Evolutionary conservation across 2,113 vertebrate species (phyloP).

Genomic region (Steatornis caripensis): DNA sequence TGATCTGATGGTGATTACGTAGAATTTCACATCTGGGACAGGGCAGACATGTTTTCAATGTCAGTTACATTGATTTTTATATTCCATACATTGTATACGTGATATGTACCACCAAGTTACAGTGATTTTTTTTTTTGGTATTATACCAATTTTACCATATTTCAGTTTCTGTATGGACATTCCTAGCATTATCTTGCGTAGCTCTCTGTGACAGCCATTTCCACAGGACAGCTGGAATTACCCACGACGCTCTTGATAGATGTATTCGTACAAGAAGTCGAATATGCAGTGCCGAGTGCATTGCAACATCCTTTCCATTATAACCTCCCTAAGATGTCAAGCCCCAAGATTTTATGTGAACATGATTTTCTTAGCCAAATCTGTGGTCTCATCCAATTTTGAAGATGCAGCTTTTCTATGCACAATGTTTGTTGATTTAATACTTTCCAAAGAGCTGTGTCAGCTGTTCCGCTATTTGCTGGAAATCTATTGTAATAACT

Average conservation of each 20-base stretch:
- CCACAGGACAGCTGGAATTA: not conserved
- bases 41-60: not conserved
- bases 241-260: not conserved
- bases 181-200: not conserved
- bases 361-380: not conserved
- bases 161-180: not conserved
- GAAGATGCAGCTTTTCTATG: not conserved
- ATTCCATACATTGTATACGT: not conserved
- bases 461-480: not conserved
- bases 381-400: not conserved
- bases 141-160: not conserved
- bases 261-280: not conserved
- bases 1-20: rapidly evolving
- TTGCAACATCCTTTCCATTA: not conserved
- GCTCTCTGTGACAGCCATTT: not conserved
- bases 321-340: not conserved
- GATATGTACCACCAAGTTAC: not conserved
- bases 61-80: not conserved
- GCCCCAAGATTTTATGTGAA: not conserved
- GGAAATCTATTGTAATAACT: not conserved
- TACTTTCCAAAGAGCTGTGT: not conserved
- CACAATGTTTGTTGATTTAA: not conserved
- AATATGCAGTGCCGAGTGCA: not conserved
- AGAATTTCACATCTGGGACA: not conserved
- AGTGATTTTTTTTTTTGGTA: not conserved